Evolutionary conservation across 2,888 invertebrate species (phyloP), one percentile per base, ranked within the genome.

Genomic region (Blomia tropicalis): DNA sequence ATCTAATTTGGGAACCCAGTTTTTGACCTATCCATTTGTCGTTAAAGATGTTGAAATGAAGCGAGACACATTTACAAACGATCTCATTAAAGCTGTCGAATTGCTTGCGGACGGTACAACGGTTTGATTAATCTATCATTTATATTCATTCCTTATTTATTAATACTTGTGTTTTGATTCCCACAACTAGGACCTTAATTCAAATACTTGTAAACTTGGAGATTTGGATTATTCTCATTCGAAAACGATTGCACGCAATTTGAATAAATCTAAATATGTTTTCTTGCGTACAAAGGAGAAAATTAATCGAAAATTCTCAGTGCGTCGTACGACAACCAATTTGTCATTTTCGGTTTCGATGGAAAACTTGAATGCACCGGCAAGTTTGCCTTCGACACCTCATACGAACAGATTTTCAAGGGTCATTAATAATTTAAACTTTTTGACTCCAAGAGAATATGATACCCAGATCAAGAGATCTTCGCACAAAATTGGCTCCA

Each of bases 271-370:
- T 1, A 62, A 62, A 44, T 62, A 58, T 32, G 56, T 30, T 11
- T 58, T 62, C 2, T 58, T 58, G 56, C 29, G 47, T 25, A 59
- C 63, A 25, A 63, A 63, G 59, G 58, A 58, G n/a, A 62, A 51
- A 29, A 2, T 63, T 2, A 59, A 58, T 25, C 58, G 63, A 29
- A 51, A 11, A 14, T 59, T 63, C 31, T 63, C 63, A 19, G 19
- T 59, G 1, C 43, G 47, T 30, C 23, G 59, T 19, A 3, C 3
- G 11, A 59, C 27, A n/a, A 14, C 56, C 2, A 31, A 29, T 56
- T 25, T 62, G 27, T 11, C 19, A n/a, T 56, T 58, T 4, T 27
- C 62, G 7, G 31, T 51, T 29, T 62, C 62, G 23, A 43, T 62
- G 19, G 62, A 62, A n/a, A 32, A 54, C 3, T 25, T 60, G 27